A percentile compares a stretch with the other conserved stretches of the same genome.
Evolutionary conservation across 35 echinoderm and acorn worm species (phyloP).

Genomic region (Chiridota heheva): DNA sequence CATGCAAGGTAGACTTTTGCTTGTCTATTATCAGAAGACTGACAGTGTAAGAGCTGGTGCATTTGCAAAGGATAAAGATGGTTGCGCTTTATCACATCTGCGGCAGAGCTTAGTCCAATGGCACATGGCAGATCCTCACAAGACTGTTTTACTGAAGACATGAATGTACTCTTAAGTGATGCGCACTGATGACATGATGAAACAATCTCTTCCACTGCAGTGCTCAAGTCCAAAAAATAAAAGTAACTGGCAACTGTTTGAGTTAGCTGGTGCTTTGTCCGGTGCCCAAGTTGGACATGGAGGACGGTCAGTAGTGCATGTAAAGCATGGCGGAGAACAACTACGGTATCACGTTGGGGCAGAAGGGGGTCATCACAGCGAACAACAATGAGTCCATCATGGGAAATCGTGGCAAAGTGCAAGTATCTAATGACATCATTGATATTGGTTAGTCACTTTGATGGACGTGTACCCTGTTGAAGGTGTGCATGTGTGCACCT

Average conservation of each 20-base stretch:
- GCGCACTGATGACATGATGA: too few species aligned
- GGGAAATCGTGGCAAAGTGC: constrained; percentile 14
- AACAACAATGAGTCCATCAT: constrained; percentile 45
- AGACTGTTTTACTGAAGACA: too few species aligned
- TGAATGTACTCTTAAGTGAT: too few species aligned
- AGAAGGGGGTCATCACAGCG: constrained; percentile 1
- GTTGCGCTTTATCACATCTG: constrained; percentile 49
- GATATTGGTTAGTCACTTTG: constrained; percentile 38
- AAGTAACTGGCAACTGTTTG: too few species aligned
- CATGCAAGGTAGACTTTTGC: constrained; percentile 8
- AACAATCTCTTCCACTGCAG: too few species aligned
- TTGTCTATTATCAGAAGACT: constrained; percentile 36
- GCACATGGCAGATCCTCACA: too few species aligned
- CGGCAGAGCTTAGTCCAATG: too few species aligned
- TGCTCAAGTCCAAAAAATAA: too few species aligned
- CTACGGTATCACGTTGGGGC: constrained; percentile 14
- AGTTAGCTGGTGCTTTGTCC: too few species aligned
- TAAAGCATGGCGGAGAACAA: too few species aligned
- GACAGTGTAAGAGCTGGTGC: constrained; percentile 28
- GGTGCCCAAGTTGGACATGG: too few species aligned
- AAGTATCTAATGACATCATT: constrained; percentile 28
- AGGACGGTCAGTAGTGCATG: too few species aligned
- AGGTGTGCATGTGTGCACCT: constrained; percentile 49
- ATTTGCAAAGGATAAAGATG: constrained; percentile 38
- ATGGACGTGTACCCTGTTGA: constrained; percentile 32